phyloP scores from a whole-genome alignment of 2,113 vertebrate genomes.

The Lamprologus sp. region DNA sequence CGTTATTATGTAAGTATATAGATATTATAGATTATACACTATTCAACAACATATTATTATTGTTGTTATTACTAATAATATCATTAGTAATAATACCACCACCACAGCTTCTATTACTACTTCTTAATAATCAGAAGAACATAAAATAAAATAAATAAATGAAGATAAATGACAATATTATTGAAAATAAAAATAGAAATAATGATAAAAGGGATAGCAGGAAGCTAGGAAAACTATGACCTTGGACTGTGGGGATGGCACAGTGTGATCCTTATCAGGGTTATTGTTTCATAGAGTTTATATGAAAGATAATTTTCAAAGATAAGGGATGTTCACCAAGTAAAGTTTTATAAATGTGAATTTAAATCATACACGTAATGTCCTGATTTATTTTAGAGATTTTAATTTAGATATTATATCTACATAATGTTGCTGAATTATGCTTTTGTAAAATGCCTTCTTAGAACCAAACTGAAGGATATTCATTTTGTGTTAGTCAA shows the following conservation, averaged over 20 bases:
- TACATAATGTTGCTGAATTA: not conserved
- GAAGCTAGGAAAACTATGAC: not conserved
- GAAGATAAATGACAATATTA: not conserved
- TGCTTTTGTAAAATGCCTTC: not conserved
- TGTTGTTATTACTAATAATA: not conserved
- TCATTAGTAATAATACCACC: not conserved
- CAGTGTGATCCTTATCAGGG: not conserved
- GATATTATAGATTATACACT: not conserved
- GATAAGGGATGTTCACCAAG: not conserved
- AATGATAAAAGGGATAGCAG: not conserved
- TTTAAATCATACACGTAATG: not conserved
- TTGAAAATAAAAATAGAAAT: not conserved
- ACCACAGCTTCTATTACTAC: not conserved
- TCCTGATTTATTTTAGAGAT: not conserved
- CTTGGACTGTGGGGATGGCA: not conserved
- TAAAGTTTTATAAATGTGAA: not conserved
- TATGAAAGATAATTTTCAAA: not conserved
- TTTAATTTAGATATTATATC: not conserved
- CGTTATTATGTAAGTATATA: not conserved
- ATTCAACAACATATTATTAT: not conserved
- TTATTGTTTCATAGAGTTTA: not conserved
- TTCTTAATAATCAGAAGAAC: not conserved
- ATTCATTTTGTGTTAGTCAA: not conserved
- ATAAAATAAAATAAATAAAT: not conserved
- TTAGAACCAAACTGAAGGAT: not conserved